phyloP scores from a whole-genome alignment of 2,113 vertebrate genomes.

The Glareola pratincola region DNA sequence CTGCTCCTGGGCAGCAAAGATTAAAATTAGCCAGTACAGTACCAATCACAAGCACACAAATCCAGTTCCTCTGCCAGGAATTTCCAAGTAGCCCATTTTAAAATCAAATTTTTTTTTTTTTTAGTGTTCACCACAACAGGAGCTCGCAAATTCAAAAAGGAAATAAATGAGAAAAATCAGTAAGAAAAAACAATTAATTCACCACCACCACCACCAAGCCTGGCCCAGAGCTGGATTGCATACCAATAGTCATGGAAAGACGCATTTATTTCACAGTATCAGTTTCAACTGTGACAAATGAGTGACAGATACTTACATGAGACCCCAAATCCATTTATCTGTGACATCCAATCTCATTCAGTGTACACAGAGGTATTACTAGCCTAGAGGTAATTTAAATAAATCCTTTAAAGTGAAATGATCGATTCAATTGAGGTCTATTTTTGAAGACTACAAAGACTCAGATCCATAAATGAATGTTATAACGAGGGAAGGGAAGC shows the following conservation, averaged over 20 bases:
- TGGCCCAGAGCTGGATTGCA: neutral
- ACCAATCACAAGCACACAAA: neutral
- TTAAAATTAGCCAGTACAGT: neutral
- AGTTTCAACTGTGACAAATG: neutral
- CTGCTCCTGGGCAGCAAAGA: neutral
- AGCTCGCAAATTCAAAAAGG: neutral
- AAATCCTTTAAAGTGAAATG: neutral
- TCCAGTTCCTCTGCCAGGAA: neutral
- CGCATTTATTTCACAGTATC: neutral
- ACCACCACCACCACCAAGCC: too few species aligned
- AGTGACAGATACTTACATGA: fast-evolving
- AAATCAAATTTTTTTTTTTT: neutral
- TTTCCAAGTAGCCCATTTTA: neutral
- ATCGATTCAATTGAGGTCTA: neutral
- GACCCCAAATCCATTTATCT: neutral
- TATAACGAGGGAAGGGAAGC: neutral
- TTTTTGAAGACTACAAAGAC: neutral
- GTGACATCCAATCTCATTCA: neutral
- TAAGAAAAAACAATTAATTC: neutral
- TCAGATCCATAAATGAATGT: neutral
- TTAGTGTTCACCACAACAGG: neutral
- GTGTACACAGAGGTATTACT: neutral
- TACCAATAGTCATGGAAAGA: neutral
- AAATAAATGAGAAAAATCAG: neutral
- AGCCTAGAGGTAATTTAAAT: neutral